These are phyloP conservation scores for Intellagama lesueurii DNA, from an alignment of 2,797 vertebrate genomes.

Conservation along the genomic window DNA sequence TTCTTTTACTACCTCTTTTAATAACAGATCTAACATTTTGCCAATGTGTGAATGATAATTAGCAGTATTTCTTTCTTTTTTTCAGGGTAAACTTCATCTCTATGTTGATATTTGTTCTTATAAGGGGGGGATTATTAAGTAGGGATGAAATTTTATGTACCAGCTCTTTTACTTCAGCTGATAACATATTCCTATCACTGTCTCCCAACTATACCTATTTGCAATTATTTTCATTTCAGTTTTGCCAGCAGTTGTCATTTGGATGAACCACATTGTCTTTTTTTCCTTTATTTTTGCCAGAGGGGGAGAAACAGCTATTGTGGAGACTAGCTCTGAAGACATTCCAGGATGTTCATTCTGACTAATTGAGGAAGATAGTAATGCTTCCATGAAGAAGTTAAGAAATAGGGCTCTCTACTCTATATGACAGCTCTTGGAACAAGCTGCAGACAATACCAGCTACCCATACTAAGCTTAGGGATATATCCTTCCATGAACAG, in stretches of 20 bases:
- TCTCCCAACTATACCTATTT: not conserved
- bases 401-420: not conserved
- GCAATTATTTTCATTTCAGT: not conserved
- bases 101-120: not conserved
- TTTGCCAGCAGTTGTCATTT: not conserved
- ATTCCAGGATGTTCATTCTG: not conserved
- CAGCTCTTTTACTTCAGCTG: not conserved
- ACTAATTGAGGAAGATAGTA: constrained; percentile 15
- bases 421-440: not conserved
- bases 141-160: not conserved
- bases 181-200: not conserved
- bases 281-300: not conserved
- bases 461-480: not conserved
- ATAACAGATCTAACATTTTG: not conserved
- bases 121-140: not conserved
- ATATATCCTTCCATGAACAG: not conserved
- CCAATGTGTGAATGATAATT: not conserved
- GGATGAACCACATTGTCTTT: not conserved
- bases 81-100: not conserved
- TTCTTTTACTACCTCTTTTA: not conserved
- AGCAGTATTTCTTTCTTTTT: not conserved
- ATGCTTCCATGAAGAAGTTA: not conserved
- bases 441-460: not conserved
- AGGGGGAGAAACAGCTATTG: not conserved
- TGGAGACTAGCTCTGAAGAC: not conserved